Evolutionary conservation across 2,113 vertebrate species (phyloP), one percentile per base, ranked within the genome.

Genomic region (Rhinogobius similis): DNA sequence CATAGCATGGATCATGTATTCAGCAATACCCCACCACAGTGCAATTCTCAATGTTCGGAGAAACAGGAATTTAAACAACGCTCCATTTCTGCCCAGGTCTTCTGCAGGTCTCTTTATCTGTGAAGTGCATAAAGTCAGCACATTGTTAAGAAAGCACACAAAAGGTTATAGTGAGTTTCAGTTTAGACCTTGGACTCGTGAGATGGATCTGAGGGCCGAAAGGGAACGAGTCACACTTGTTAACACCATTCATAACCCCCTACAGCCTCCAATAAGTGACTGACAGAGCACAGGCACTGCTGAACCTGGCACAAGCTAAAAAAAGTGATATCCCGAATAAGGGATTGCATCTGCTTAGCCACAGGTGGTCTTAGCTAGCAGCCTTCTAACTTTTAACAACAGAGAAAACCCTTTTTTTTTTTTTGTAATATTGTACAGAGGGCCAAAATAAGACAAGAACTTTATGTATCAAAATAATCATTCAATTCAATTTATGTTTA

Each of bases 1-100:
- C 96, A 98, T 96, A 12, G 94, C 67, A 41, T 96, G 96, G 73
- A 95, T 92, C 95, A 99, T 94, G 84, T 93, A 84, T 88, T 99
- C 97, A 0, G 95, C 96, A 73, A 96, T 82, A 65, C 89, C 92
- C 97, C 97, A 99, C 95, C 95, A 98, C 68, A 93, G 81, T 18
- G 94, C 78, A 81, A 99, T 93, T 58, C 95, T 95, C 68, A 92
- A 78, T 26, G 92, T 70, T 56, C 91, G 91, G 67, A 82, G 9
- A 3, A 89, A 65, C 9, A 96, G 64, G 70, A 75, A 82, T 43
- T 78, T 81, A 78, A 76, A 76, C 21, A 21, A 85, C 72, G 83
- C 76, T 65, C 62, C 62, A n/a, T 61, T 68, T 64, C 72, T 62
- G 63, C 76, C 74, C 23, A 43, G 53, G 24, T 77, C 71, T 41